A percentile compares a stretch with the other conserved stretches of the same genome.
Conservation (phyloP, 1,140 invertebrate species). For the Drosophila tani region DNA sequence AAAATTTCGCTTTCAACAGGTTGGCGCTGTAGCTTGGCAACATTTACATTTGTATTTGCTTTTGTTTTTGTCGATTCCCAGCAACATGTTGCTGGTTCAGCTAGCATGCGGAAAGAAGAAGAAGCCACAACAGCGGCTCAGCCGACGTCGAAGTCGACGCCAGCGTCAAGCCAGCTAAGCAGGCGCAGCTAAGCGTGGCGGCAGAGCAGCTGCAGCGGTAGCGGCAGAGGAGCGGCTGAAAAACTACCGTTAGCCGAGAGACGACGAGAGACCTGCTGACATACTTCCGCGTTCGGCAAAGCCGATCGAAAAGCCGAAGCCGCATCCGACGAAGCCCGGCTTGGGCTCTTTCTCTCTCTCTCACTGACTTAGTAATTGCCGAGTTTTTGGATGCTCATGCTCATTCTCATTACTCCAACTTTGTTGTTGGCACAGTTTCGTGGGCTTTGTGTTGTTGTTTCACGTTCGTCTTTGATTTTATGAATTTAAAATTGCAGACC, state of each 20-base stretch:
- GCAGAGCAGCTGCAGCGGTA: conserved; percentile 17
- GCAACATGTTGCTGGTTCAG: conserved; percentile 66
- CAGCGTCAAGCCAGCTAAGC: conserved; percentile 59
- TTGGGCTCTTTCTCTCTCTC: conserved; percentile 17
- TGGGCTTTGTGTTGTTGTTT: conserved; percentile 36
- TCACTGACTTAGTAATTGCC: conserved; percentile 39
- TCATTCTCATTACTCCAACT: conserved; percentile 51
- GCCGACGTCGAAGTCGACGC: conserved; percentile 1
- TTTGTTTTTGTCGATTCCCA: conserved; percentile 18
- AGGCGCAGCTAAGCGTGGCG: conserved; percentile 78
- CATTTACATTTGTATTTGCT: conserved; percentile 24
- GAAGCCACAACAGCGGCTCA: conserved; percentile 27
- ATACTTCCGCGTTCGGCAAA: conserved; percentile 84
- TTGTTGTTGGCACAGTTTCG: conserved; percentile 62
- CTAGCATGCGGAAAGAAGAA: conserved; percentile 64
- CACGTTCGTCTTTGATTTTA: conserved; percentile 27
- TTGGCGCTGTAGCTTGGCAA: conserved; percentile 62
- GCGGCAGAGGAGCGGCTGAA: conserved; percentile 33
- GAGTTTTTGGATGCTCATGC: conserved; percentile 39
- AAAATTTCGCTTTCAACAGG: conserved; percentile 85
- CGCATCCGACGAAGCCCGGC: conserved; percentile 34
- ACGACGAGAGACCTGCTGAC: conserved; percentile 79
- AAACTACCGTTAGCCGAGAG: conserved; percentile 84
- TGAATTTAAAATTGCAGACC: conserved; percentile 15
- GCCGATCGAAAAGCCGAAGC: conserved; percentile 36